Evolutionary conservation across 1,140 invertebrate genomes (phyloP).

Genomic region (Anthonomus grandis): DNA sequence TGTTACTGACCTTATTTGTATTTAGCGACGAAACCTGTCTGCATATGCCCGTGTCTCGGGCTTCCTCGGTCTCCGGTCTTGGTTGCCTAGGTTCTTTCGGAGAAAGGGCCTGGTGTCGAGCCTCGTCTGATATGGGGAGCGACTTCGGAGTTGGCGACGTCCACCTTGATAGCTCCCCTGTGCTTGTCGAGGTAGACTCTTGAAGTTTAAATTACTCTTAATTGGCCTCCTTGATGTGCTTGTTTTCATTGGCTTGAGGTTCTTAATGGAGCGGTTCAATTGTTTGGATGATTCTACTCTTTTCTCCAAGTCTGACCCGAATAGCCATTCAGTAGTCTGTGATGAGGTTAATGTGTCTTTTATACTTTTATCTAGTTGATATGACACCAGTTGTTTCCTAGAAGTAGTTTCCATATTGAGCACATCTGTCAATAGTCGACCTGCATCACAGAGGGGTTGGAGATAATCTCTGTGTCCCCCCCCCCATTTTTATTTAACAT

Average conservation of each 20-base stretch:
- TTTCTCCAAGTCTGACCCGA: constrained; percentile 6
- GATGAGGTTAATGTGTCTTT: background rate
- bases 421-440: background rate
- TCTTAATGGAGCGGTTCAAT: background rate
- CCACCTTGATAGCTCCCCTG: background rate
- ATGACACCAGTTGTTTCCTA: background rate
- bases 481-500: too few relatives aligned
- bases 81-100: background rate
- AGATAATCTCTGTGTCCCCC: too few relatives aligned
- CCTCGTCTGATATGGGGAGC: too few relatives aligned
- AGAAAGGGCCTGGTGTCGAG: too few relatives aligned
- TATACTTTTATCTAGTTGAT: background rate
- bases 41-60: too few relatives aligned
- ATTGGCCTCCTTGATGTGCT: background rate
- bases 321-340: constrained; percentile 9
- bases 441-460: too few relatives aligned
- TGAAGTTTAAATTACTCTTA: background rate
- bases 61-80: too few relatives aligned
- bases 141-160: background rate
- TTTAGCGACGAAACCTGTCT: too few relatives aligned
- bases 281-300: constrained; percentile 7
- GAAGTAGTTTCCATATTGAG: background rate
- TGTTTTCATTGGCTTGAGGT: background rate
- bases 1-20: too few relatives aligned
- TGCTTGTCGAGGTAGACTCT: background rate